Base-by-base conservation (phyloP, 2,888 invertebrate genomes). In the Spisula subtruncata region DNA sequence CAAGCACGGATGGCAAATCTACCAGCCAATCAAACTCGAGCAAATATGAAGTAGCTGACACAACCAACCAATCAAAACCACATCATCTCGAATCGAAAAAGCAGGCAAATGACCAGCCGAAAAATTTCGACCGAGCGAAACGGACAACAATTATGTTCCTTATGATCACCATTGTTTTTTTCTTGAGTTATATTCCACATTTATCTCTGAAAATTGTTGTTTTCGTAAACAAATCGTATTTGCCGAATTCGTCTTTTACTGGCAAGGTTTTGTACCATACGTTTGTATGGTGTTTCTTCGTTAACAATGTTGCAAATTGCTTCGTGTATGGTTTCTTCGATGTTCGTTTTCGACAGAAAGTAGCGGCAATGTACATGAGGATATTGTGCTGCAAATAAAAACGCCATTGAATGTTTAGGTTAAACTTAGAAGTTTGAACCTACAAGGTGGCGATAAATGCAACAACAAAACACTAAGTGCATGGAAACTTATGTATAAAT, bases 271-370 rank as follows among this genome's bases (percentile, higher is more conserved):
- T 92, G 6, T 94, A 94, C 86, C 94, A 94, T 83, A 93, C 93
- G 12, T 93, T 94, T 48, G 92, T 95, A 18, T 93, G 94, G 87
- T 94, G 94, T 14, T 95, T 94, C 85, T 94, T 95, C 35, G 90
- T 95, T 32, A 95, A 95, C 91, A 93, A 93, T 84, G 91, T 94
- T 56, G 89, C 93, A 10, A 95, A 95, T 86, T 91, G 94, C 35
- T 92, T 95, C 66, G 93, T 95, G 41, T 95, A 95, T 86, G 94
- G 95, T 16, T 94, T 95, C 85, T 94, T 93, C 84, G 95, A 94
- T 90, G 83, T 88, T 10, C 92, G 94, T 46, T 95, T 95, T 83
- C 90, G 94, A 41, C 83, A 84, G 20, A 94, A 94, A 86, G 85
- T 94, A n/a, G 92, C 54, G 18, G 56, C 54, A 20, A 41, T 85